Percentiles rank a stretch among this genome's conserved stretches.
phyloP scores from a whole-genome alignment of 2,888 invertebrate genomes.

The Limulus polyphemus region DNA sequence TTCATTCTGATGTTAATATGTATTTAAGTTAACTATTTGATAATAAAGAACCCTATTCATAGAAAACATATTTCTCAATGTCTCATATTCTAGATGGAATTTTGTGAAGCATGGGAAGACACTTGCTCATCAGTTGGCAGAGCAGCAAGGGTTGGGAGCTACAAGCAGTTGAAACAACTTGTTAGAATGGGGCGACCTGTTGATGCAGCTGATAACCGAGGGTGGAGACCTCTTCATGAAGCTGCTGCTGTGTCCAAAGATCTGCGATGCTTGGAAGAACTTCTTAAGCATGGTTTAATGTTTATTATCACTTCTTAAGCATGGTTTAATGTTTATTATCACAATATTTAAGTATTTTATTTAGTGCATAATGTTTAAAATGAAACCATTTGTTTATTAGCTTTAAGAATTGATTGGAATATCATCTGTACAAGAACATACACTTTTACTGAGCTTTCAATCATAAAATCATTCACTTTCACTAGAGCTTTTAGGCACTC shows the following conservation, averaged over 20 bases:
- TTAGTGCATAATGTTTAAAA: neutral
- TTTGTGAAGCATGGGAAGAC: slow-evolving; percentile 23
- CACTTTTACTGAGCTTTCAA: no score
- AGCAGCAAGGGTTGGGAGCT: slow-evolving; percentile 21
- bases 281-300: slow-evolving; percentile 21
- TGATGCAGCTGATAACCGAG: slow-evolving; percentile 37
- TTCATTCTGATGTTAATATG: no score
- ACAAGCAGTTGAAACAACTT: slow-evolving; percentile 14
- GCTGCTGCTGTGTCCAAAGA: slow-evolving; percentile 32
- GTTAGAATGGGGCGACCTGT: slow-evolving; percentile 30
- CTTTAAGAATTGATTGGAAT: neutral
- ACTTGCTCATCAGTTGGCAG: slow-evolving; percentile 24
- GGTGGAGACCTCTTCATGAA: slow-evolving; percentile 38
- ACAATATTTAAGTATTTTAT: neutral
- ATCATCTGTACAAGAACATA: neutral
- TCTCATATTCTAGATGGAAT: slow-evolving; percentile 20
- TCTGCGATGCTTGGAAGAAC: slow-evolving; percentile 26
- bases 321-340: slow-evolving; percentile 9
- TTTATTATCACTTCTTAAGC: slow-evolving; percentile 14
- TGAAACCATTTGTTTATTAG: neutral
- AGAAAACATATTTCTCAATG: no score
- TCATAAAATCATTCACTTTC: no score
- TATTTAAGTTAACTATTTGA: no score
- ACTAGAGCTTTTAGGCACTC: no score
- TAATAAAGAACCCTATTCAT: no score